phyloP scores from a whole-genome alignment of 2,888 invertebrate genomes.

The Agrotis exclamationis region DNA sequence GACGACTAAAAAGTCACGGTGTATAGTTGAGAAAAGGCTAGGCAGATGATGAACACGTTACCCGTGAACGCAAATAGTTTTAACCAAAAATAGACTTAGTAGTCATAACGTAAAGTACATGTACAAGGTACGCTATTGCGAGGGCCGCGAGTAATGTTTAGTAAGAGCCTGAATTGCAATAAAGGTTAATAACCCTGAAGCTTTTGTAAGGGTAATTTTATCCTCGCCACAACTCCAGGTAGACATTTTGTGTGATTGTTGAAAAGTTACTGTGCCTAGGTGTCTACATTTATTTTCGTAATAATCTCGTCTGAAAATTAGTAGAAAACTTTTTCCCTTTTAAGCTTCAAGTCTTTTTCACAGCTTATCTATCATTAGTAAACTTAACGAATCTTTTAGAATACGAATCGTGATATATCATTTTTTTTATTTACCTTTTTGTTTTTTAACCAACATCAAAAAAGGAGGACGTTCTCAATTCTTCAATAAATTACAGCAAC shows the following conservation, averaged over 20 bases:
- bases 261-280: conserved; percentile 3
- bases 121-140: conserved; percentile 62
- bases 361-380: no score
- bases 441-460: no score
- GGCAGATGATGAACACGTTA: background rate
- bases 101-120: conserved; percentile 31
- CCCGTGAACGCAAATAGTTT: conserved; percentile 14
- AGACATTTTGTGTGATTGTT: conserved; percentile 19
- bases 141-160: conserved; percentile 62
- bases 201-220: conserved; percentile 84
- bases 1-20: no score
- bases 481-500: no score
- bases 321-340: background rate
- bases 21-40: no score
- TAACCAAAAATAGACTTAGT: conserved; percentile 30
- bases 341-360: background rate
- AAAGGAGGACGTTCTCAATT: no score
- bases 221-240: conserved; percentile 64
- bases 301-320: background rate
- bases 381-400: no score
- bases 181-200: conserved; percentile 81
- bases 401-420: no score
- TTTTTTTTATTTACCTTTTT: no score
- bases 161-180: conserved; percentile 75
- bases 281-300: background rate